Percentiles rank a stretch among this genome's conserved stretches.
phyloP scores from a whole-genome alignment of 2,113 vertebrate species.

The Phalacrocorax brasilianus region DNA sequence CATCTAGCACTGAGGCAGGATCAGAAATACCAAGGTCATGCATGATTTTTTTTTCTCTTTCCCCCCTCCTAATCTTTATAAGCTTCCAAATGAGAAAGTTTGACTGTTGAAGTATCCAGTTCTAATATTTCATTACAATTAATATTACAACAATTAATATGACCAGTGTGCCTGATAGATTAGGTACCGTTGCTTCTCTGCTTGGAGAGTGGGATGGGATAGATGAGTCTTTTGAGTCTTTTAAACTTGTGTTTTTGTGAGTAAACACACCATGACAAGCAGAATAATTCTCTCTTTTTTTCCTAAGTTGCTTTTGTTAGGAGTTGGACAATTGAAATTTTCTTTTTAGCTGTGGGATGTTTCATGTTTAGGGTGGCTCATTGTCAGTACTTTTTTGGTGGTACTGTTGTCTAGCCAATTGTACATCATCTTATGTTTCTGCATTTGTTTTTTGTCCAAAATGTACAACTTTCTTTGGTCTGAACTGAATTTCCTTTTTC shows the following conservation, averaged over 20 bases:
- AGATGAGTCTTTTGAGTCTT: background rate
- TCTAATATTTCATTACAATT: background rate
- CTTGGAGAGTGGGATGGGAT: background rate
- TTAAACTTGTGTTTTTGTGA: background rate
- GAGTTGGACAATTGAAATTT: background rate
- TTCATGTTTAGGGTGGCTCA: background rate
- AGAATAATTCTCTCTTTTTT: background rate
- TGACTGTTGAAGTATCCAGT: background rate
- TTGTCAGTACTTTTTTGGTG: background rate
- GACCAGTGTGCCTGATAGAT: background rate
- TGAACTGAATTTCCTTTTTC: background rate
- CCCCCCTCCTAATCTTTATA: background rate
- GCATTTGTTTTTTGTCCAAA: background rate
- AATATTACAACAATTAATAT: background rate
- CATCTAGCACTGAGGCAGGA: background rate
- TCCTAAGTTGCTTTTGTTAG: background rate
- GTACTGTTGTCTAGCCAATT: background rate
- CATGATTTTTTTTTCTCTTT: fast-evolving
- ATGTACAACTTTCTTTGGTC: background rate
- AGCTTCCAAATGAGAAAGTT: background rate
- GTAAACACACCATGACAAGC: background rate
- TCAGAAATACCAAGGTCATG: background rate
- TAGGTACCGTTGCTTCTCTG: background rate
- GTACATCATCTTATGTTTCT: background rate
- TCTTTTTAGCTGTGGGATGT: background rate